Base-by-base conservation (phyloP, 2,888 invertebrate species). In the Mactromeris polynyma region DNA sequence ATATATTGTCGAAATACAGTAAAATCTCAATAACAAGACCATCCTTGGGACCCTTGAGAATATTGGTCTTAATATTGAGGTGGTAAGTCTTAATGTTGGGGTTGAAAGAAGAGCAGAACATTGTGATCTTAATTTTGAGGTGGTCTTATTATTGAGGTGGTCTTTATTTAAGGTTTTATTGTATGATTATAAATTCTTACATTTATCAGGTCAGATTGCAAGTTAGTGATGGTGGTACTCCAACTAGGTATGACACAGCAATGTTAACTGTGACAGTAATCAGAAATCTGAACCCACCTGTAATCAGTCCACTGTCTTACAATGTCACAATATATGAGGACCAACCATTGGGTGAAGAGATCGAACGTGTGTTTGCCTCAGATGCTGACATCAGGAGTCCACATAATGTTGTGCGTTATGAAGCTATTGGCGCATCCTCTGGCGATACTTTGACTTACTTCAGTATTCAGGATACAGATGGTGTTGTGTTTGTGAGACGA, bases 181-280 rank as follows among this genome's bases (percentile, higher is more conserved):
- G n/a, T n/a, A n/a, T n/a, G n/a, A n/a, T n/a, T n/a, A n/a, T n/a
- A n/a, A n/a, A n/a, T n/a, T n/a, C n/a, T n/a, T n/a, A n/a, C n/a
- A n/a, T n/a, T n/a, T n/a, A 58, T 58, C 88, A 96, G 95, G 90
- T 96, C 26, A 93, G 95, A 40, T 93, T 96, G 0, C 87, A 93
- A 42, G 96, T 94, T 1, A 85, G 90, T 33, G 96, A 96, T 93
- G 95, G 95, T 21, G 96, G 96, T 46, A 90, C 84, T 19, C 96
- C 96, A 21, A 86, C 93, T 2, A 86, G 91, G 46, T 94, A 92
- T n/a, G 91, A 94, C 69, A 94, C 94, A 2, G 93, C 94, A 0
- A 93, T 93, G 9, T 90, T 95, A 42, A 93, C 93, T 33, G 93
- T 96, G 7, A 89, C 89, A 26, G 92, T 95, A 36, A 92, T 85